These are phyloP conservation scores for Lasioglossum figueresi DNA, from an alignment of 2,888 invertebrate species.

Conservation along the genomic window DNA sequence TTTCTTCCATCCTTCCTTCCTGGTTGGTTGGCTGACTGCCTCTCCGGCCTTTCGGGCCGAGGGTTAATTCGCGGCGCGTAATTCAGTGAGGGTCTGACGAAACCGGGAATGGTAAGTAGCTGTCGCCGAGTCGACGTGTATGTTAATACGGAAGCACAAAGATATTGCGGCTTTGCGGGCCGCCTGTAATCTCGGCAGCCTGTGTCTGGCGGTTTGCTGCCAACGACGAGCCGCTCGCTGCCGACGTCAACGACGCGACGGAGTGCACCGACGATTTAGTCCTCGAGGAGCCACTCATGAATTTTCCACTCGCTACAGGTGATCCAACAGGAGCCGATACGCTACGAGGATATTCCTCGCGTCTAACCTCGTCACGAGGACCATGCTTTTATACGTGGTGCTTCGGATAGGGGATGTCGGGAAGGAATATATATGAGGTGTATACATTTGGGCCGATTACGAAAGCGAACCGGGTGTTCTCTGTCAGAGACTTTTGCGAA, in stretches of 20 bases:
- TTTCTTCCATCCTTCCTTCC: neutral
- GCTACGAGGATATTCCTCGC: neutral
- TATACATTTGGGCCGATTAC: neutral
- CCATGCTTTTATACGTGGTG: neutral
- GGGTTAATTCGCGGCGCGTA: slow-evolving; percentile 44
- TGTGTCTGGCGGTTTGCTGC: slow-evolving; percentile 1
- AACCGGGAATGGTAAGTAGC: slow-evolving; percentile 43
- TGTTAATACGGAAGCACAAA: slow-evolving; percentile 37
- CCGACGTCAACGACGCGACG: neutral
- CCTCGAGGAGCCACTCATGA: slow-evolving; percentile 16
- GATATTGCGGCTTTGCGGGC: slow-evolving; percentile 25
- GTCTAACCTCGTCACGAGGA: neutral
- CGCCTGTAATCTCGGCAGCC: slow-evolving; percentile 11
- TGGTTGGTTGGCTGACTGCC: neutral
- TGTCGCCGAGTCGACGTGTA: slow-evolving; percentile 36
- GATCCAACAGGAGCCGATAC: neutral
- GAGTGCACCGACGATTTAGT: slow-evolving; percentile 11
- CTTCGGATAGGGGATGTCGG: neutral
- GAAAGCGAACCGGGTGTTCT: neutral
- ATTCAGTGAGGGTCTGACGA: slow-evolving; percentile 30
- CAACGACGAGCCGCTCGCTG: neutral
- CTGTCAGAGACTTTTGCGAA: neutral
- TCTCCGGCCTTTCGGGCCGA: slow-evolving; percentile 8
- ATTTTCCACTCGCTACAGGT: slow-evolving; percentile 7
- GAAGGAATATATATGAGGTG: neutral